phyloP scores from a whole-genome alignment of 2,113 vertebrate genomes.

The Solenodon paradoxus region DNA sequence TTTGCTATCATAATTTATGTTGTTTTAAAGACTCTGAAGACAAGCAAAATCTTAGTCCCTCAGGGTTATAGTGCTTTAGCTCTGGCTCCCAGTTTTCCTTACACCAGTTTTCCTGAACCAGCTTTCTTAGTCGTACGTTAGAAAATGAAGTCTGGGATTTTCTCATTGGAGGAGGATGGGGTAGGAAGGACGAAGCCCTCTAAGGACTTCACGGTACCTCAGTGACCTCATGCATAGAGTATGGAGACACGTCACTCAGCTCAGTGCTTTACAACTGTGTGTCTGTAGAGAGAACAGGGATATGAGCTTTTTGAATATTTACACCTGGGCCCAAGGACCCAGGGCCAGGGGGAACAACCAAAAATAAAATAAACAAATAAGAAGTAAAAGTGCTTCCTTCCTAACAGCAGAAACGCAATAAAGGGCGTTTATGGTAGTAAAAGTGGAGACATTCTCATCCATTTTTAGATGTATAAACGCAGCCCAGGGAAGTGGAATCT shows the following conservation, averaged over 20 bases:
- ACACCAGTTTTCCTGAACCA: background rate
- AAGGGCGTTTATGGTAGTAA: background rate
- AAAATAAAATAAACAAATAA: too few relatives aligned
- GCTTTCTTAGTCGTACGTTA: background rate
- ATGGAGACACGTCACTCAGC: too few relatives aligned
- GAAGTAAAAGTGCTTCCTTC: too few relatives aligned
- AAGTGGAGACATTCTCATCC: background rate
- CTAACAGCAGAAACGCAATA: background rate
- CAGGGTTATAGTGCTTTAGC: background rate
- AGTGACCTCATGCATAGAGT: background rate
- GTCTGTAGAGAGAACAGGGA: background rate
- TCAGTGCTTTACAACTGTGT: too few relatives aligned
- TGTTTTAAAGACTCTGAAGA: background rate
- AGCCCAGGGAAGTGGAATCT: background rate
- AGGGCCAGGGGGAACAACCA: too few relatives aligned
- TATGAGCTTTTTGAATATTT: background rate
- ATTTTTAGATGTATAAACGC: background rate
- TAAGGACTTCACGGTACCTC: background rate
- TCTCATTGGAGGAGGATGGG: background rate
- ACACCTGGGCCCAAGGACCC: too few relatives aligned
- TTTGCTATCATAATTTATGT: background rate
- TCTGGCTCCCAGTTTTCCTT: background rate
- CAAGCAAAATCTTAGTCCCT: slow-evolving; percentile 5
- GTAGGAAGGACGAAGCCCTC: background rate
- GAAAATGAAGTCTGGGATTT: slow-evolving; percentile 4